These are phyloP conservation scores for Ciconia stormi DNA, from an alignment of 2,113 vertebrate genomes.

Conservation along the genomic window DNA sequence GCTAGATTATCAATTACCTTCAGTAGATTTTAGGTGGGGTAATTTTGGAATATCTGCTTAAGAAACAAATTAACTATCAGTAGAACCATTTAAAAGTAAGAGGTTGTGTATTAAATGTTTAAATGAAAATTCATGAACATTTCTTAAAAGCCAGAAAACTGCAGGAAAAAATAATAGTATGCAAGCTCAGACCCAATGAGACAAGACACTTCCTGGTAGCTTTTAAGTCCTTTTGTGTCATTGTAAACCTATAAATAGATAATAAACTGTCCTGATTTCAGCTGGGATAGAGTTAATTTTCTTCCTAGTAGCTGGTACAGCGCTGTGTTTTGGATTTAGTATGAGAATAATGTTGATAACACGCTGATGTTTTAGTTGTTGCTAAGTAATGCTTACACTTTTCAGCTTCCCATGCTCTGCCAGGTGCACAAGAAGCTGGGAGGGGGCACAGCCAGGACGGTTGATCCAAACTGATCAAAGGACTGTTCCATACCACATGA, in stretches of 20 bases:
- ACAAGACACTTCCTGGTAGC: background rate
- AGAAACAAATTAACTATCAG: background rate
- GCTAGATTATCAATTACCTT: background rate
- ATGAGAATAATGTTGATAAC: too few species aligned
- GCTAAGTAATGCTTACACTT: too few species aligned
- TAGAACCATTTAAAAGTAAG: background rate
- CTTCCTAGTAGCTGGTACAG: too few species aligned
- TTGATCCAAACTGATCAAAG: too few species aligned
- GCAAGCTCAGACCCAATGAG: background rate
- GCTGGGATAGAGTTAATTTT: too few species aligned
- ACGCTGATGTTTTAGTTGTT: too few species aligned
- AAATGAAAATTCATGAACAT: background rate
- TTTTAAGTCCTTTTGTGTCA: background rate
- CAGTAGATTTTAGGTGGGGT: background rate
- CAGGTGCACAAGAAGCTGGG: too few species aligned
- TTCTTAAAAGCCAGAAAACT: background rate
- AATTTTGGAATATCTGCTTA: background rate
- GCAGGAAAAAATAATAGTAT: background rate
- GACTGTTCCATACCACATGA: too few species aligned
- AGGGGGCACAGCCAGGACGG: too few species aligned
- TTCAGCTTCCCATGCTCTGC: too few species aligned
- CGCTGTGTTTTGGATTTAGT: too few species aligned
- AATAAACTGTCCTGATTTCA: background rate
- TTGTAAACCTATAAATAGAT: background rate
- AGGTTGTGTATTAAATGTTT: background rate